These are phyloP conservation scores for Brachionichthys hirsutus DNA, from an alignment of 2,113 vertebrate genomes.

Conservation along the genomic window DNA sequence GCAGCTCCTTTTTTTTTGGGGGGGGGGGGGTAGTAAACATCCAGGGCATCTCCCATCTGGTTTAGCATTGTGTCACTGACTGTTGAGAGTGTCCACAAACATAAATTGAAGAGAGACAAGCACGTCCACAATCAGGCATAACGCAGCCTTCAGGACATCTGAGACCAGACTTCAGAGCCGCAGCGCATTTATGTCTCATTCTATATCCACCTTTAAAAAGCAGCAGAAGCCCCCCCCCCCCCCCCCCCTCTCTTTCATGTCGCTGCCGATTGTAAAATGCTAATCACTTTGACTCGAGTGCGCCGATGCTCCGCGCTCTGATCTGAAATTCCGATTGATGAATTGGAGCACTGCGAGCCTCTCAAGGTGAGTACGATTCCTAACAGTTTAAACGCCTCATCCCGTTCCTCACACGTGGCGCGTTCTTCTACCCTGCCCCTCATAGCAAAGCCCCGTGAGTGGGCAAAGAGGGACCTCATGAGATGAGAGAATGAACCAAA, in stretches of 20 bases:
- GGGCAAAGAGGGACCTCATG: slow-evolving; percentile 43
- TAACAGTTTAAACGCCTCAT: slow-evolving; percentile 49
- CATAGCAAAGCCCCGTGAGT: slow-evolving; percentile 24
- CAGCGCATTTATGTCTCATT: slow-evolving; percentile 55
- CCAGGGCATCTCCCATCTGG: slow-evolving; percentile 5
- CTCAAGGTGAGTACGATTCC: slow-evolving; percentile 68
- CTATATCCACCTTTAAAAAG: slow-evolving; percentile 56
- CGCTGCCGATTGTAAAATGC: slow-evolving; percentile 60
- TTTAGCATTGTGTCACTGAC: slow-evolving; percentile 22
- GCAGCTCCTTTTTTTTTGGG: slow-evolving; percentile 11
- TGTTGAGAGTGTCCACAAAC: slow-evolving; percentile 41
- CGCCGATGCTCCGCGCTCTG: slow-evolving; percentile 48
- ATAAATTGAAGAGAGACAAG: slow-evolving; percentile 30
- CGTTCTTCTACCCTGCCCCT: slow-evolving; percentile 49
- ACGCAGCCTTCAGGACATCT: slow-evolving; percentile 54
- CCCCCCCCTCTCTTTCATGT: slow-evolving; percentile 64
- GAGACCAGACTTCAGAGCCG: slow-evolving; percentile 50
- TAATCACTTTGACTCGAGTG: slow-evolving; percentile 65
- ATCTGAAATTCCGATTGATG: slow-evolving; percentile 74
- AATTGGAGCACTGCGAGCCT: slow-evolving; percentile 50
- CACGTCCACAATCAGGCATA: slow-evolving; percentile 44
- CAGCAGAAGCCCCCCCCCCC: too few species aligned
- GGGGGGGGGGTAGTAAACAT: too few species aligned
- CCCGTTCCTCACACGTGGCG: slow-evolving; percentile 54
- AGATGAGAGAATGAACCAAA: slow-evolving; percentile 40